Evolutionary conservation across 2,888 invertebrate species (phyloP).

Genomic region (Agriopis marginaria): DNA sequence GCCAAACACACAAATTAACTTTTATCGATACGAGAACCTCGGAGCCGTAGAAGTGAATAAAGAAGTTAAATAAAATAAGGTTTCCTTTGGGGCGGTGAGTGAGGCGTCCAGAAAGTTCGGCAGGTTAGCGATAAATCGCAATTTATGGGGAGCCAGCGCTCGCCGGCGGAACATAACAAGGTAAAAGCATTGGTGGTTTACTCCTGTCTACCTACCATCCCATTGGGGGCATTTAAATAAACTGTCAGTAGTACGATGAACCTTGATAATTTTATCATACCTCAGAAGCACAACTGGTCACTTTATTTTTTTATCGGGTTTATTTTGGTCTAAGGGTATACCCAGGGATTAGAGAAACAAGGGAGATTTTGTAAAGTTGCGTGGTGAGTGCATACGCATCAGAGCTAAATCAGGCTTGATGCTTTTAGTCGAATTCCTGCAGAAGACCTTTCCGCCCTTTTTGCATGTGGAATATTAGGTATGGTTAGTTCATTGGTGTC

Average conservation of each 20-base stretch:
- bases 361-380: no score
- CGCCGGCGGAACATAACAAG: constrained; percentile 59
- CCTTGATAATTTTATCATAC: constrained; percentile 2
- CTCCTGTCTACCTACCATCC: constrained; percentile 39
- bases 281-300: not conserved
- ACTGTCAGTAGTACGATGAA: constrained; percentile 16
- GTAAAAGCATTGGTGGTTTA: constrained; percentile 65
- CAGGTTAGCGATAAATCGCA: constrained; percentile 80
- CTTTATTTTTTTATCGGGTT: not conserved
- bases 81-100: constrained; percentile 70
- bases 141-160: constrained; percentile 71
- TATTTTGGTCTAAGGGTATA: no score
- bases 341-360: no score
- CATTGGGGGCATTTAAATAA: constrained; percentile 38
- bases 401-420: no score
- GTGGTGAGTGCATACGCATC: no score
- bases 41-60: constrained; percentile 64
- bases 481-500: no score
- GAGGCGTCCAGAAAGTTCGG: constrained; percentile 80
- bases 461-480: no score
- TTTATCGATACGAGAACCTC: constrained; percentile 64
- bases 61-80: constrained; percentile 81
- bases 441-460: no score
- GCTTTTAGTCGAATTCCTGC: no score
- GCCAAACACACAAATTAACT: constrained; percentile 60